A percentile compares a stretch with the other conserved stretches of the same genome.
phyloP scores from a whole-genome alignment of 2,113 vertebrate genomes.

The Oreochromis aureus region DNA sequence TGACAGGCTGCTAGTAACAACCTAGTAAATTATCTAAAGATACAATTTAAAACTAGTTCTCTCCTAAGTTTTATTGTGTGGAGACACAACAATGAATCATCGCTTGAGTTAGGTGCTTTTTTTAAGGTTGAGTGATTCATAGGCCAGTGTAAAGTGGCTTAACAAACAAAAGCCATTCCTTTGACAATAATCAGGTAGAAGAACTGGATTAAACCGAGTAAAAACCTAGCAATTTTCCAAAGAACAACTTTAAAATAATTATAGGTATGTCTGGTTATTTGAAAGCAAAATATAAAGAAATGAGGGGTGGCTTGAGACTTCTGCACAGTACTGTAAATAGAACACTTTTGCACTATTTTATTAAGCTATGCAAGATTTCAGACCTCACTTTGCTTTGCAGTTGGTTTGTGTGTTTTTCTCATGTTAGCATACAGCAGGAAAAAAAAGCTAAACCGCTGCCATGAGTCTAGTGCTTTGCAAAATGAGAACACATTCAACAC shows the following conservation, averaged over 20 bases:
- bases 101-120: background rate
- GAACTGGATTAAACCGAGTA: rapidly evolving
- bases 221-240: background rate
- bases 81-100: background rate
- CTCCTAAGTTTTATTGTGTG: background rate
- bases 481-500: background rate
- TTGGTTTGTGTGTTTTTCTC: background rate
- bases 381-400: background rate
- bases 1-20: background rate
- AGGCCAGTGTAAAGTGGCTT: background rate
- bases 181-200: background rate
- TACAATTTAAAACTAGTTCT: background rate
- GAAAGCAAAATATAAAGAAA: background rate
- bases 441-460: background rate
- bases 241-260: background rate
- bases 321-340: background rate
- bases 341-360: background rate
- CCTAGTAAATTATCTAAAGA: background rate
- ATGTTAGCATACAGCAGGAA: background rate
- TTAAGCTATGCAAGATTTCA: background rate
- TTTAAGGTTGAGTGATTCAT: background rate
- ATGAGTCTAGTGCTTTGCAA: background rate
- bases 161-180: background rate
- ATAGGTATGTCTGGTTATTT: background rate
- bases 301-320: background rate